These are phyloP conservation scores for Epinephelus moara DNA, from an alignment of 2,113 vertebrate genomes.

Conservation along the genomic window DNA sequence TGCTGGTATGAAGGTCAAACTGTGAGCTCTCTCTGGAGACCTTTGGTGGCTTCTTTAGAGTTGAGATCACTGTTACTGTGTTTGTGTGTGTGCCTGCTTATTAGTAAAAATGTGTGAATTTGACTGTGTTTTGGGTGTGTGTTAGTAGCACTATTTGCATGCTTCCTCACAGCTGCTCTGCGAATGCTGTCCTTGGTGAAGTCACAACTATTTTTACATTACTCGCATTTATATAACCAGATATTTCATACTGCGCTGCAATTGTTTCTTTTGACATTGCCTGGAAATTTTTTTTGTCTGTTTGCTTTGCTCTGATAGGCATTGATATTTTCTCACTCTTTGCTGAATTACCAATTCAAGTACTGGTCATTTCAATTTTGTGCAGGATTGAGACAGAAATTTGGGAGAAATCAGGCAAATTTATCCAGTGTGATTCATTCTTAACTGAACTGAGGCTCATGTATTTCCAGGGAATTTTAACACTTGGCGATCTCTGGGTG, in stretches of 20 bases:
- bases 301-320: neutral
- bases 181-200: neutral
- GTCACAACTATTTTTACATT: neutral
- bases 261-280: neutral
- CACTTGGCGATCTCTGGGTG: neutral
- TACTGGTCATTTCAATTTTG: neutral
- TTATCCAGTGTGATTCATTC: neutral
- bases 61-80: neutral
- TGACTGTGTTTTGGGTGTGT: neutral
- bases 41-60: neutral
- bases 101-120: neutral
- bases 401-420: neutral
- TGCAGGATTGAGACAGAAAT: neutral
- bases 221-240: slow-evolving; percentile 10
- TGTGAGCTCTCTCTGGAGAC: slow-evolving; percentile 23
- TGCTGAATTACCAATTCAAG: neutral
- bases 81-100: neutral
- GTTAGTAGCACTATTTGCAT: neutral
- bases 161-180: neutral
- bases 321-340: neutral
- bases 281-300: neutral
- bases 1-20: slow-evolving; percentile 46
- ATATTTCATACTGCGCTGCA: neutral
- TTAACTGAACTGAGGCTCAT: neutral
- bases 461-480: neutral